A percentile compares a stretch with the other conserved stretches of the same genome.
phyloP scores from a whole-genome alignment of 1,140 invertebrate species.

The Drosophila melanica region DNA sequence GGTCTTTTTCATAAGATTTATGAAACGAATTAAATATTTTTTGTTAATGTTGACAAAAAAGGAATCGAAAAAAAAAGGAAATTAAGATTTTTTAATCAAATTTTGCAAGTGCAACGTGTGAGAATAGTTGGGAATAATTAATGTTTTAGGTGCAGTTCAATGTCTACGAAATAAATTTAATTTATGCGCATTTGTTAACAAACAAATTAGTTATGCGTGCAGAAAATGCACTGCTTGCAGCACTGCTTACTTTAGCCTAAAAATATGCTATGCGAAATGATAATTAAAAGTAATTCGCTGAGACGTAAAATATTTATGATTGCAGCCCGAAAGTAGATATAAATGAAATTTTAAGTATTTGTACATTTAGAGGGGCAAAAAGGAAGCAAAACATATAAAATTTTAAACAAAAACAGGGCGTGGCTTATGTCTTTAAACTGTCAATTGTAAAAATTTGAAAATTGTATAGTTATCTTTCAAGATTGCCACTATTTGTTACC shows the following conservation, averaged over 20 bases:
- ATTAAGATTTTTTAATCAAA: not conserved
- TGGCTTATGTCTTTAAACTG: no score
- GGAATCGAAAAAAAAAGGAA: no score
- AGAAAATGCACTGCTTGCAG: not conserved
- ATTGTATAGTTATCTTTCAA: not conserved
- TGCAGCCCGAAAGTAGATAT: not conserved
- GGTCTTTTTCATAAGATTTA: constrained; percentile 46
- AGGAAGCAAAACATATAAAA: not conserved
- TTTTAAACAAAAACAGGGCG: no score
- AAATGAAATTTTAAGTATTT: no score
- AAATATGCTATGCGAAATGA: constrained; percentile 13
- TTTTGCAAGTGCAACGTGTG: not conserved
- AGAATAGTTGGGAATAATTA: not conserved
- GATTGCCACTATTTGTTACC: not conserved
- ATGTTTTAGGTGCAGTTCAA: not conserved
- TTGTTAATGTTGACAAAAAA: constrained; percentile 18
- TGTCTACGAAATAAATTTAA: not conserved
- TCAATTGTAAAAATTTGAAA: no score
- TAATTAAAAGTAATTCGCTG: not conserved
- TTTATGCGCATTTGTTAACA: constrained; percentile 15
- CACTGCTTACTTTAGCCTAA: constrained; percentile 22
- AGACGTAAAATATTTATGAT: not conserved
- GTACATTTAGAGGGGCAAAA: not conserved
- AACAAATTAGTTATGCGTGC: not conserved
- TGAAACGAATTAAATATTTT: constrained; percentile 25